Evolutionary conservation across 1,140 invertebrate species (phyloP), one percentile per base, ranked within the genome.

Genomic region (Hycleus cichorii): DNA sequence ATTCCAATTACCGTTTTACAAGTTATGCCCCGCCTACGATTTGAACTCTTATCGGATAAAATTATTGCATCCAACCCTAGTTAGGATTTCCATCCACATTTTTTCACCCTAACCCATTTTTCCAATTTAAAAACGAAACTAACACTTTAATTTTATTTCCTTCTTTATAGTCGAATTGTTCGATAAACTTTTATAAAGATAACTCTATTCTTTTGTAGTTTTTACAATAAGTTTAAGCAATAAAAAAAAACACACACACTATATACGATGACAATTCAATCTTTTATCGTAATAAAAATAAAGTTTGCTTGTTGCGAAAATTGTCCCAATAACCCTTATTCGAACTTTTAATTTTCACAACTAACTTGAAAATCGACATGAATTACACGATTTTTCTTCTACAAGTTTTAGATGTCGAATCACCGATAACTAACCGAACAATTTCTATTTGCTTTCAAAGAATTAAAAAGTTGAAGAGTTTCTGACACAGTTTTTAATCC

Each of bases 1-100:
- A 63, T 59, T 56, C 48, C 61, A 63, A 63, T 63, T 63, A 63
- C 57, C 53, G 57, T 49, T 58, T 54, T 59, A 51, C 56, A 58
- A 62, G 47, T 49, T 58, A 58, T 50, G 60, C 54, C 53, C 48
- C 43, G 45, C 49, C 59, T 47, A 38, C 48, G 32, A 5, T 32
- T 32, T 58, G 51, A 39, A 40, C 43, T 42, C 44, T 58, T 58
- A 58, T 58, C 57, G 43, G 57, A 52, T 58, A 58, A 58, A 32
- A 49, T 58, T 58, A 58, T 58, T 49, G 47, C 49, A 5, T 32
- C 7, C 18, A 18, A 18, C 7, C 32, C 32, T 32, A 32, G 32
- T 32, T 32, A 5, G 32, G 43, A 42, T 26, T 58, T 39, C 43
- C 49, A 42, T 26, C 18, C 51, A 51, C 49, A 49, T 47, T 58